Evolutionary conservation across 2,113 vertebrate species (phyloP).

Genomic region (Prietella phreatophila): DNA sequence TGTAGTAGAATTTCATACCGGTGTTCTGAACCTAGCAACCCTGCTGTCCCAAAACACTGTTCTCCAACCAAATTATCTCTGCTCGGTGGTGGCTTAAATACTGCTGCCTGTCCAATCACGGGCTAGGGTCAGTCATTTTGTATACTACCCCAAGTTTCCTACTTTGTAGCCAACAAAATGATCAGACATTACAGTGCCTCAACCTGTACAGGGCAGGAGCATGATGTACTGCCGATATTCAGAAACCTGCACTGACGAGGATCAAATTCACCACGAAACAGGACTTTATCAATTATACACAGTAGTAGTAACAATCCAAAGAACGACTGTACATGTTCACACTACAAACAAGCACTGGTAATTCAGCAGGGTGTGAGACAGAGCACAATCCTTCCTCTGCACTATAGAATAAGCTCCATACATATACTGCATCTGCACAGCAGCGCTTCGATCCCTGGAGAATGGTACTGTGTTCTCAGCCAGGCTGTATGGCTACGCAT

Average conservation of each 20-base stretch:
- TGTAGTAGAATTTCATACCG: neutral
- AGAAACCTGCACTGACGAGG: neutral
- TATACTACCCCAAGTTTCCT: neutral
- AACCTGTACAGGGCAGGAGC: neutral
- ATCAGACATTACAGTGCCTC: neutral
- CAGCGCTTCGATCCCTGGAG: neutral
- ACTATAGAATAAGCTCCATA: neutral
- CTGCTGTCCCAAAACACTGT: neutral
- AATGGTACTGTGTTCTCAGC: neutral
- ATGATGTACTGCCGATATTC: neutral
- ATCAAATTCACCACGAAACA: neutral
- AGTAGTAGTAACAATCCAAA: neutral
- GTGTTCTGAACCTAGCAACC: neutral
- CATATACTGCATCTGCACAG: neutral
- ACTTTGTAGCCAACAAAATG: neutral
- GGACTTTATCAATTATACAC: neutral
- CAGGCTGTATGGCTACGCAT: neutral
- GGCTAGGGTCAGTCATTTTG: neutral
- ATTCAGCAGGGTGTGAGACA: constrained; percentile 17
- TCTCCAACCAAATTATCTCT: neutral
- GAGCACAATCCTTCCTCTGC: neutral
- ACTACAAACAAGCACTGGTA: constrained; percentile 23
- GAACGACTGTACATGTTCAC: neutral
- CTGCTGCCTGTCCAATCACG: neutral
- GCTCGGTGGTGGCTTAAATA: neutral